Evolutionary conservation across 2,113 vertebrate genomes (phyloP), one percentile per base, ranked within the genome.

Genomic region (Falcunculus frontatus): DNA sequence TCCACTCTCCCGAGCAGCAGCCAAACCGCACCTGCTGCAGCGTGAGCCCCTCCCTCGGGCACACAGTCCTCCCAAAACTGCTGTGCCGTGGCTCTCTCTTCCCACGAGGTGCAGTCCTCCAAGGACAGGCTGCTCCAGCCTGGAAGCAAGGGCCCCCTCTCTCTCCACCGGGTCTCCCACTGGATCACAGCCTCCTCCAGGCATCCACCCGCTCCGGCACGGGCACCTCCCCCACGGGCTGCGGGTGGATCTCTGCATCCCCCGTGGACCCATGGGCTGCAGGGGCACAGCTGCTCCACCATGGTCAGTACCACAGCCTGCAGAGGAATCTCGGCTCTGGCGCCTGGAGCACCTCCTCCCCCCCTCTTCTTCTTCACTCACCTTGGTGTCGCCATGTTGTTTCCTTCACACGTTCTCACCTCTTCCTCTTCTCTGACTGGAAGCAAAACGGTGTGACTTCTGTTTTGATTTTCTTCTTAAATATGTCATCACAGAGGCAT

Each of bases 11-110:
- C 0, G 20, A n/a, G n/a, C n/a, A 37, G n/a, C 57, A 59, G n/a
- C 16, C 57, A 7, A 6, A 17, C 57, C 3, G 7, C 23, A 59
- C 16, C 16, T 59, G n/a, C n/a, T 17, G 4, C n/a, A 35, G 10
- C 2, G 2, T 25, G n/a, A 59, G n/a, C 3, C 2, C 56, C 22
- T 25, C 33, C 21, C 22, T 7, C 1, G 4, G 9, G 22, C 33
- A 35, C 32, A 59, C n/a, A 15, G n/a, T 2, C n/a, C 4, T 35
- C 57, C n/a, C n/a, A 59, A 59, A 59, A 59, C 57, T 59, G 57
- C 56, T 59, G n/a, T 3, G 1, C 3, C 2, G 6, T 37, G 57
- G 33, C 6, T 35, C 57, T 10, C 32, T 56, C 33, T 35, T 57
- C 23, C n/a, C 33, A 57, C 3, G 8, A 22, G 33, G 33, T 25